These are phyloP conservation scores for Anarhynchus alexandrinus DNA, from an alignment of 2,113 vertebrate species.

Conservation along the genomic window DNA sequence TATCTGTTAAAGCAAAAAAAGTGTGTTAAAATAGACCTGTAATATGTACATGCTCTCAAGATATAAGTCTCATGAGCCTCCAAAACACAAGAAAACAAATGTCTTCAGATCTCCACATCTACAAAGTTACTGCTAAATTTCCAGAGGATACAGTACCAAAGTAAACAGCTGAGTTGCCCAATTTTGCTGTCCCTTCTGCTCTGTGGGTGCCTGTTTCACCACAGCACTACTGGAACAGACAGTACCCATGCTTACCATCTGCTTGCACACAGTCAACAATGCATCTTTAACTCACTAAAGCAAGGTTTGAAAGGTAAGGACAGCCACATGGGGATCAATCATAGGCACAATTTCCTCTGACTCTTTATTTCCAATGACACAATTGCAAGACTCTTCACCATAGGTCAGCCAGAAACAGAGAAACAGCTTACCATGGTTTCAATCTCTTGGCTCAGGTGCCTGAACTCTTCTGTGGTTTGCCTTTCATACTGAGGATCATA, in stretches of 20 bases:
- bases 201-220: neutral
- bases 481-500: conserved; percentile 48
- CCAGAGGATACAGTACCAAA: neutral
- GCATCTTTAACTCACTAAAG: neutral
- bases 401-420: neutral
- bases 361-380: neutral
- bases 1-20: conserved; percentile 64
- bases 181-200: neutral
- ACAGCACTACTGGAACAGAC: neutral
- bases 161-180: neutral
- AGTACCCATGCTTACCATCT: neutral
- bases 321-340: neutral
- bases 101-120: neutral
- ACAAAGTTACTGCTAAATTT: neutral
- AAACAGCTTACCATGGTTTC: conserved; percentile 63
- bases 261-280: neutral
- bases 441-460: conserved; percentile 53
- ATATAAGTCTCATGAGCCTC: neutral
- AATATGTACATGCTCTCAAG: neutral
- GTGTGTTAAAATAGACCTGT: neutral
- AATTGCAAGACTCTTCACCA: neutral
- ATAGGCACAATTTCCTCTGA: neutral
- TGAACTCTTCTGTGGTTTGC: conserved; percentile 64
- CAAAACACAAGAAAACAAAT: neutral
- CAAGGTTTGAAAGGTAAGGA: neutral